These are phyloP conservation scores for Reticulitermes speratus DNA, from an alignment of 1,140 invertebrate species.

Conservation along the genomic window DNA sequence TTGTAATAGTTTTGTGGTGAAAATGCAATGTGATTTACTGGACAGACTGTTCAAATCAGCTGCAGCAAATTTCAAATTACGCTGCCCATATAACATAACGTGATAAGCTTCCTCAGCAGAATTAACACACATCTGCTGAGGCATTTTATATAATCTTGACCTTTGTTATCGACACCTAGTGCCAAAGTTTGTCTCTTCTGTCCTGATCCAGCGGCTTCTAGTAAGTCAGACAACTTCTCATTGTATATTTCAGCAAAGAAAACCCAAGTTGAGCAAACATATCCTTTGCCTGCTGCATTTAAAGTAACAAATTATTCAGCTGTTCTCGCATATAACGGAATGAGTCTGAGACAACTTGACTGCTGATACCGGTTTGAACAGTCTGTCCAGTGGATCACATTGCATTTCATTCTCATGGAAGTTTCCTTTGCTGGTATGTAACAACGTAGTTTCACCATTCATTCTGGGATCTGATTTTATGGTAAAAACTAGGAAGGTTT, in stretches of 20 bases:
- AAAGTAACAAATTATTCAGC: background rate
- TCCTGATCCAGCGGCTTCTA: constrained; percentile 36
- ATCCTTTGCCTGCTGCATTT: background rate
- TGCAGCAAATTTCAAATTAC: constrained; percentile 78
- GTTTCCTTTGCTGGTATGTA: too few relatives aligned
- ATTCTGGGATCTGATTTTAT: too few relatives aligned
- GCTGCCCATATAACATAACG: constrained; percentile 73
- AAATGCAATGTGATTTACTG: constrained; percentile 85
- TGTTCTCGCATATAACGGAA: background rate
- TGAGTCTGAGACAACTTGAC: background rate
- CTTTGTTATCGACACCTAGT: constrained; percentile 60
- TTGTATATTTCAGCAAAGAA: constrained; percentile 94
- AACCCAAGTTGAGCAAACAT: constrained; percentile 65
- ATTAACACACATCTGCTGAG: constrained; percentile 72
- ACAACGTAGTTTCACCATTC: too few relatives aligned
- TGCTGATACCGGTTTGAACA: too few relatives aligned
- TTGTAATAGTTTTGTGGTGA: constrained; percentile 75
- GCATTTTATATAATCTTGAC: constrained; percentile 72
- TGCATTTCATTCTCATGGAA: too few relatives aligned
- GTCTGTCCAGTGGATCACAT: too few relatives aligned
- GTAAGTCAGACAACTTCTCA: constrained; percentile 83
- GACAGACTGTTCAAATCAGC: constrained; percentile 83
- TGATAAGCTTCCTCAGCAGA: constrained; percentile 78
- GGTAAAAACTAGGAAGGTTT: too few relatives aligned
- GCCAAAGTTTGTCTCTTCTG: constrained; percentile 52